A percentile compares a stretch with the other conserved stretches of the same genome.
Conservation (phyloP, 2,797 vertebrate genomes). For the Platalea minor region DNA sequence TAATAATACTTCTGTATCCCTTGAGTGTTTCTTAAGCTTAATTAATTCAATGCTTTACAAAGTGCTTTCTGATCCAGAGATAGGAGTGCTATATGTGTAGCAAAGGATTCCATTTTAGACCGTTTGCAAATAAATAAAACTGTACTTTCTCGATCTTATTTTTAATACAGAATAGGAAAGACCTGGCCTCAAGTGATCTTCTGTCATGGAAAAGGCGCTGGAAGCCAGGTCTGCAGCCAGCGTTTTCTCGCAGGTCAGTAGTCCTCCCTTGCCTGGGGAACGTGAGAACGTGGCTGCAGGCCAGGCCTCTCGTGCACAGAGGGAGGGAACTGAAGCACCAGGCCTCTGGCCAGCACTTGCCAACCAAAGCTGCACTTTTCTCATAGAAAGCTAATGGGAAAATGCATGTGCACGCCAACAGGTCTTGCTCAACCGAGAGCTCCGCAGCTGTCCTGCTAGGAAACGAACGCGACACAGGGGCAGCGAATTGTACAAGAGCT, state of each 20-base stretch:
- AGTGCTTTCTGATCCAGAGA: slow-evolving; percentile 29
- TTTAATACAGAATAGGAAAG: slow-evolving; percentile 1
- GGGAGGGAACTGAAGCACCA: not conserved
- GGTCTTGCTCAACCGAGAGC: not conserved
- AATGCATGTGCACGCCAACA: not conserved
- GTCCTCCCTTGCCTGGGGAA: not conserved
- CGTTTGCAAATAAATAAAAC: slow-evolving; percentile 25
- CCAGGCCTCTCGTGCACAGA: not conserved
- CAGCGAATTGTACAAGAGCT: not conserved
- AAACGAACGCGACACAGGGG: not conserved
- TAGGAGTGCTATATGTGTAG: not conserved
- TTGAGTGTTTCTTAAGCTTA: slow-evolving; percentile 35
- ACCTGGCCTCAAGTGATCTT: not conserved
- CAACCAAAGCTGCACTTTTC: slow-evolving; percentile 23
- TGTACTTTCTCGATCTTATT: not conserved
- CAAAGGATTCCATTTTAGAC: not conserved
- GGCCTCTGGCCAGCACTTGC: slow-evolving; percentile 15
- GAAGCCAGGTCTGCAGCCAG: not conserved
- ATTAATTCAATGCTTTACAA: slow-evolving; percentile 40
- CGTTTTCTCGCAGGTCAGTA: not conserved
- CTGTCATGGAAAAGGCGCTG: not conserved
- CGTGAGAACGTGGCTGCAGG: not conserved
- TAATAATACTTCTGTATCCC: slow-evolving; percentile 36
- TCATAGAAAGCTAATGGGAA: not conserved
- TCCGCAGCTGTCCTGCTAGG: not conserved